Evolutionary conservation across 2,888 invertebrate genomes (phyloP).

Genomic region (Drosophila quinaria): DNA sequence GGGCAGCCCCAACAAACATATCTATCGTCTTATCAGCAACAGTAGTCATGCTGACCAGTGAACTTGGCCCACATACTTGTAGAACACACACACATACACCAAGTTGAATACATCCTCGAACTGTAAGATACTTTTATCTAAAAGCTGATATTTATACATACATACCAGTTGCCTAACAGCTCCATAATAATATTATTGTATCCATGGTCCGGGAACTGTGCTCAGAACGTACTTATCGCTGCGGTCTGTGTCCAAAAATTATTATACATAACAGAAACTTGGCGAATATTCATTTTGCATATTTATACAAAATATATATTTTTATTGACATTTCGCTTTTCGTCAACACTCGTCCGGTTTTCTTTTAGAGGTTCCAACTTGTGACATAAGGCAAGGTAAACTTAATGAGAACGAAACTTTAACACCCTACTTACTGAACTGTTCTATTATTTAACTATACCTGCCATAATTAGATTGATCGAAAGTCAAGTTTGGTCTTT

Average conservation of each 20-base stretch:
- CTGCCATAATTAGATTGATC: neutral
- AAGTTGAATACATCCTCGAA: neutral
- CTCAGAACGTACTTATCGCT: constrained; percentile 61
- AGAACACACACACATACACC: neutral
- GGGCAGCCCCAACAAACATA: constrained; percentile 1
- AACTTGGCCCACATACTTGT: constrained; percentile 53
- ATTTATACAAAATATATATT: constrained; percentile 34
- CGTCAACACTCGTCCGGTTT: constrained; percentile 24
- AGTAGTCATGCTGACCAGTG: constrained; percentile 26
- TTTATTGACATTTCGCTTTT: constrained; percentile 47
- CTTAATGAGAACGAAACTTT: constrained; percentile 15
- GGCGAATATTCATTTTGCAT: constrained; percentile 49
- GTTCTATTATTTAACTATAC: neutral
- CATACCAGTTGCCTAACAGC: constrained; percentile 3
- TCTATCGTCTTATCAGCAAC: constrained; percentile 31
- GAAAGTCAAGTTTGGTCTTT: neutral
- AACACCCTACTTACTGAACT: constrained; percentile 17
- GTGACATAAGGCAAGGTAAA: constrained; percentile 6
- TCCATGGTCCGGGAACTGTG: constrained; percentile 21
- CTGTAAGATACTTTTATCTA: constrained; percentile 20
- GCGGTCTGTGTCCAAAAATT: constrained; percentile 30
- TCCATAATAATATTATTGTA: constrained; percentile 21
- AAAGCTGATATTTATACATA: constrained; percentile 42
- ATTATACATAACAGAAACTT: constrained; percentile 23
- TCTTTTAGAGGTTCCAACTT: constrained; percentile 14